Evolutionary conservation across 2,888 invertebrate species (phyloP).

Genomic region (Atrina japonica): DNA sequence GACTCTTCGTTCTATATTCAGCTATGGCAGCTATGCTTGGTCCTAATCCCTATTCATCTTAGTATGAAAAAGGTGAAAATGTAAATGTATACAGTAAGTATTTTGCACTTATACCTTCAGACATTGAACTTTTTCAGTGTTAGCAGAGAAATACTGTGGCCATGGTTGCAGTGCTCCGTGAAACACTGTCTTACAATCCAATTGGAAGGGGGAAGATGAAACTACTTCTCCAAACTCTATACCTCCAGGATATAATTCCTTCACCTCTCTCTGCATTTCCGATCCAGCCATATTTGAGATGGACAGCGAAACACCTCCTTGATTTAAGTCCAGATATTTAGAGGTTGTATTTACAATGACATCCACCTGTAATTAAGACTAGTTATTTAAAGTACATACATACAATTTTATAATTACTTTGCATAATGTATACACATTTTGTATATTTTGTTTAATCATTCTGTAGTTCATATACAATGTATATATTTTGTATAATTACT

Average conservation of each 20-base stretch:
- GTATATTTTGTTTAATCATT: too few species aligned
- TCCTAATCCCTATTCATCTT: too few species aligned
- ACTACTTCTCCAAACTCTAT: neutral
- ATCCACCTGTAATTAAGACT: constrained; percentile 5
- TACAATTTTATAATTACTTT: too few species aligned
- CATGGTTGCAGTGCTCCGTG: constrained; percentile 18
- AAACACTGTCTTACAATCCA: constrained; percentile 24
- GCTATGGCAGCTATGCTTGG: too few species aligned
- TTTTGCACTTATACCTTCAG: neutral
- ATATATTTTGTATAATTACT: too few species aligned
- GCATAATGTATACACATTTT: too few species aligned
- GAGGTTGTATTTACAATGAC: constrained; percentile 21
- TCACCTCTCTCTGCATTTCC: constrained; percentile 5
- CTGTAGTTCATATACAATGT: too few species aligned
- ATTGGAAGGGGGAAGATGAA: neutral
- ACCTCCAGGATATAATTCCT: neutral
- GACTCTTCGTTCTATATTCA: too few species aligned
- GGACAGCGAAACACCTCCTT: constrained; percentile 18
- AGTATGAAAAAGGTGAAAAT: too few species aligned
- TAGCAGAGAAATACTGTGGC: neutral
- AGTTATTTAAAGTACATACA: too few species aligned
- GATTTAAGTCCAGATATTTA: constrained; percentile 1
- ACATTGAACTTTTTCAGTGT: neutral
- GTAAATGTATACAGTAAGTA: too few species aligned
- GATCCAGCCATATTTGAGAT: constrained; percentile 9